Evolutionary conservation across 1,140 invertebrate species (phyloP).

Genomic region (Ruditapes philippinarum): DNA sequence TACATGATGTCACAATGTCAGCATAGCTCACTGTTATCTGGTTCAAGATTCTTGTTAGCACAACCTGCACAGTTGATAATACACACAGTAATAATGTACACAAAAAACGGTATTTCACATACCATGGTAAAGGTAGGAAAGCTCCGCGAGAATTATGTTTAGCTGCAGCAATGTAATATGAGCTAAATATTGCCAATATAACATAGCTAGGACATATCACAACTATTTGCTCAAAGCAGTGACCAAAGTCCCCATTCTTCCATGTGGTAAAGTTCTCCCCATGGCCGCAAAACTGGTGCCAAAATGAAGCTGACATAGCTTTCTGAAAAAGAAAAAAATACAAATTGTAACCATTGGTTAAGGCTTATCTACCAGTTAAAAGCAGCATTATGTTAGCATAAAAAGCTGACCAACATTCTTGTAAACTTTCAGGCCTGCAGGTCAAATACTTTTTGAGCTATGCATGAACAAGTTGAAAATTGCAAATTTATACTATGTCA

Average conservation of each 20-base stretch:
- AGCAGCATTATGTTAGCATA: too few relatives aligned
- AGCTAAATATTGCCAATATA: constrained; percentile 91
- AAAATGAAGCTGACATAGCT: constrained; percentile 64
- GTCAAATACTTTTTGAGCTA: too few relatives aligned
- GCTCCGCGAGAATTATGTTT: constrained; percentile 88
- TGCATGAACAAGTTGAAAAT: too few relatives aligned
- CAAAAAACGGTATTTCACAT: constrained; percentile 74
- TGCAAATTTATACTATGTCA: too few relatives aligned
- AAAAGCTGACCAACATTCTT: too few relatives aligned
- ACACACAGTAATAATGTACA: constrained; percentile 88
- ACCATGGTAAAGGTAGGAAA: constrained; percentile 87
- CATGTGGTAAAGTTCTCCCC: constrained; percentile 80
- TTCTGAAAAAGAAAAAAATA: constrained; percentile 10
- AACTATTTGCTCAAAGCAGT: constrained; percentile 93
- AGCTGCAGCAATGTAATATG: constrained; percentile 91
- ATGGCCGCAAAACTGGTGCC: constrained; percentile 83
- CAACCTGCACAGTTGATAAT: constrained; percentile 89
- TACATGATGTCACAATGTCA: constrained; percentile 91
- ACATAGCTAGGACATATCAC: constrained; percentile 89
- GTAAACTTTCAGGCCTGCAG: too few relatives aligned
- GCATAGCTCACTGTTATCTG: constrained; percentile 87
- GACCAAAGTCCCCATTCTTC: constrained; percentile 89
- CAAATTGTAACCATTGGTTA: too few relatives aligned
- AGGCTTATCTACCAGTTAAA: too few relatives aligned
- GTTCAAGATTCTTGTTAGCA: constrained; percentile 90